Evolutionary conservation across 2,888 invertebrate genomes (phyloP).

Genomic region (Clitarchus hookeri): DNA sequence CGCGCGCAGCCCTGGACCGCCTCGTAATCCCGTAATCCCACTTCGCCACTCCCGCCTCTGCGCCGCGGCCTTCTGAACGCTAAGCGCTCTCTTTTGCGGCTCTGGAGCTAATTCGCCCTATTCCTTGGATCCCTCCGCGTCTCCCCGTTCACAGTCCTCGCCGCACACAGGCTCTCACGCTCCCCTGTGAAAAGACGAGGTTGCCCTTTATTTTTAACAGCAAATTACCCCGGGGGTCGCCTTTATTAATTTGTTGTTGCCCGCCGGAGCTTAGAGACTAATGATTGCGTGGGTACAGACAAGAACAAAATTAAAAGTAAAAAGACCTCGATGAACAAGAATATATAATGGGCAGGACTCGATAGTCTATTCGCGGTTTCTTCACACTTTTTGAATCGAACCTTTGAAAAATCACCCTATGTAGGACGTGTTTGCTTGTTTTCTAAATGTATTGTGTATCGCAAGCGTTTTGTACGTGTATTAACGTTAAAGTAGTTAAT

Average conservation of each 20-base stretch:
- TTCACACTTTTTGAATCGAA: too few relatives aligned
- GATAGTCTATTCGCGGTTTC: too few relatives aligned
- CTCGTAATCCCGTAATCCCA: not conserved
- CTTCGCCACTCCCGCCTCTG: not conserved
- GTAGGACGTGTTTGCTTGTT: too few relatives aligned
- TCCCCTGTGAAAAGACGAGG: not conserved
- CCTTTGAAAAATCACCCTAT: too few relatives aligned
- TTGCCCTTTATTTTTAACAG: not conserved
- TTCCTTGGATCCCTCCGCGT: not conserved
- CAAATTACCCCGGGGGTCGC: not conserved
- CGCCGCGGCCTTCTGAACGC: not conserved
- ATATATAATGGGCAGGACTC: too few relatives aligned
- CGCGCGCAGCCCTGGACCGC: not conserved
- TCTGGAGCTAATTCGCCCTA: not conserved
- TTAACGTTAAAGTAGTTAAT: too few relatives aligned
- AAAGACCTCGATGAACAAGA: too few relatives aligned
- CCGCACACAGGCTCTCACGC: not conserved
- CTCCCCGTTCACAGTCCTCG: not conserved
- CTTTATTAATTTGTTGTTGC: slow-evolving; percentile 1
- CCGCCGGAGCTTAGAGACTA: not conserved
- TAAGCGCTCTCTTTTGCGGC: not conserved
- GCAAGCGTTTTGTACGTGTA: too few relatives aligned
- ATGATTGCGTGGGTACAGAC: not conserved
- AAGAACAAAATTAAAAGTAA: not conserved
- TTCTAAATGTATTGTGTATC: too few relatives aligned